Evolutionary conservation across 2,888 invertebrate species (phyloP).

Genomic region (Drosophila macrospina): DNA sequence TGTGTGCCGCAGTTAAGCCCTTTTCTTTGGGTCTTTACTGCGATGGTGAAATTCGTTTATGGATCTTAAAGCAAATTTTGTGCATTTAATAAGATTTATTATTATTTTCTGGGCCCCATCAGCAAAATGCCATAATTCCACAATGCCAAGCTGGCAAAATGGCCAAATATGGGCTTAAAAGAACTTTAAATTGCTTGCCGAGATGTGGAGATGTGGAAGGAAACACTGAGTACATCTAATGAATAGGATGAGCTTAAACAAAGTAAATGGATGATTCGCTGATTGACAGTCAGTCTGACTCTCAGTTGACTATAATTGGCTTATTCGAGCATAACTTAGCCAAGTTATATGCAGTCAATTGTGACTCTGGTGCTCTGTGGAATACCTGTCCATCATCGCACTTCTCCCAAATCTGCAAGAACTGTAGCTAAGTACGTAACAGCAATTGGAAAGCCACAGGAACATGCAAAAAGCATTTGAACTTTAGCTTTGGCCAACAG

Average conservation of each 20-base stretch:
- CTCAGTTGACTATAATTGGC: constrained; percentile 15
- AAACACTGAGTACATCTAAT: constrained; percentile 51
- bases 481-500: constrained; percentile 24
- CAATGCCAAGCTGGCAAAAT: constrained; percentile 4
- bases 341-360: neutral
- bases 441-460: constrained; percentile 57
- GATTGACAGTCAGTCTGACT: constrained; percentile 25
- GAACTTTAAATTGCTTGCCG: constrained; percentile 54
- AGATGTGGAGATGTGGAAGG: neutral
- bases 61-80: constrained; percentile 66
- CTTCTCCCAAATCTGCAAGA: constrained; percentile 2
- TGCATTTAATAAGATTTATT: constrained; percentile 69
- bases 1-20: constrained; percentile 53
- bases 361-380: neutral
- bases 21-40: constrained; percentile 56
- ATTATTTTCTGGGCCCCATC: constrained; percentile 48
- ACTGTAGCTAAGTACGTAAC: constrained; percentile 14
- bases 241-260: constrained; percentile 49
- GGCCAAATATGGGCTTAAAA: constrained; percentile 16
- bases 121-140: constrained; percentile 32
- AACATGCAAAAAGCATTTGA: constrained; percentile 73
- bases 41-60: constrained; percentile 64
- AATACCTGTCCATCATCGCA: constrained; percentile 9
- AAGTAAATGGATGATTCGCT: constrained; percentile 26
- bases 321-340: neutral